Base-by-base conservation (phyloP, 1,140 invertebrate species). In the Sminthurinus signatus region DNA sequence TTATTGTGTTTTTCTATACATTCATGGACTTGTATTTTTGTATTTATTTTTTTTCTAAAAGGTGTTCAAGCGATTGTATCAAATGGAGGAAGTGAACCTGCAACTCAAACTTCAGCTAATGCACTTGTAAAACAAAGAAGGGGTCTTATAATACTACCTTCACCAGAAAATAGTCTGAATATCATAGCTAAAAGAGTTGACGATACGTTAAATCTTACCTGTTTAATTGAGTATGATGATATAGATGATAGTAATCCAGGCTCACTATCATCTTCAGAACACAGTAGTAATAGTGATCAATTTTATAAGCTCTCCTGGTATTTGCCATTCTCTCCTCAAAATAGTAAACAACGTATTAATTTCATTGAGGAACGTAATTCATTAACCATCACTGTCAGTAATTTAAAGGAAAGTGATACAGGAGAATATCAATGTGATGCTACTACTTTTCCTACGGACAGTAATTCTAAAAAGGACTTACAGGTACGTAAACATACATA, bases 401-500 rank as follows among this genome's bases (percentile, higher is more conserved):
- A 70, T 57, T 56, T 77, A 29, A 63, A 74, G 57, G 75, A 76
- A 43, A 62, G 46, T 60, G 75, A 78, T 62, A 60, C 68, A 29
- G 76, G 76, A 10, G 65, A 70, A 59, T 78, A 78, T 52, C 68
- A 67, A 23, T 78, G 76, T 59, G 62, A 72, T 50, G 75, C 75
- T 15, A 64, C 58, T 19, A 51, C 64, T 15, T 66, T 64, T n/a
- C n/a, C n/a, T n/a, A 66, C 28, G 3, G 42, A 64, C 46, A 48
- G 28, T 23, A 57, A 21, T n/a, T n/a, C n/a, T n/a, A n/a, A n/a
- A n/a, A n/a, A n/a, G n/a, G n/a, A n/a, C n/a, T n/a, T n/a, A n/a
- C n/a, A n/a, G n/a, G n/a, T n/a, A n/a, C n/a, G n/a, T n/a, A n/a
- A n/a, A n/a, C n/a, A n/a, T n/a, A n/a, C n/a, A n/a, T n/a, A n/a